These are phyloP conservation scores for Decapterus maruadsi DNA, from an alignment of 2,797 vertebrate species.

Conservation along the genomic window DNA sequence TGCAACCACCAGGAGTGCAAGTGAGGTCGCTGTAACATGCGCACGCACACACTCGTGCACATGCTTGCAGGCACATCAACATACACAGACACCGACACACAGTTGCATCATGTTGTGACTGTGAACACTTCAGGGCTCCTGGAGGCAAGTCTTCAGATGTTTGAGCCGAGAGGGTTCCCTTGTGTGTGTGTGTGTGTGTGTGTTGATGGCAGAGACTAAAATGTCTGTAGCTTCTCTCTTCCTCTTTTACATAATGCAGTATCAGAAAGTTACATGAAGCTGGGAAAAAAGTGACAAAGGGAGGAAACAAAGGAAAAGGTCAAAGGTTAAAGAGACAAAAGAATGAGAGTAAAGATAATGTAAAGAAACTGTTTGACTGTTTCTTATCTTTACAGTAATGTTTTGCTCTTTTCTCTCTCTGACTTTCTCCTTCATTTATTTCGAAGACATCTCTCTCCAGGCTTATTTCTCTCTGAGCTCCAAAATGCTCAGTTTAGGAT, in stretches of 20 bases:
- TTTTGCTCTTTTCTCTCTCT: not conserved
- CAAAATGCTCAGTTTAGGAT: not conserved
- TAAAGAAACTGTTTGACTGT: too few species aligned
- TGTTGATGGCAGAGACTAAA: constrained; percentile 17
- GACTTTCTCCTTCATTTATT: not conserved
- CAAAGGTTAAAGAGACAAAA: not conserved
- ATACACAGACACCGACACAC: not conserved
- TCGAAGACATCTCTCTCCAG: not conserved
- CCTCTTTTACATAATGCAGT: not conserved
- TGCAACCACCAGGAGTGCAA: constrained; percentile 21
- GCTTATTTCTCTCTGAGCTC: not conserved
- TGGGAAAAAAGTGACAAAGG: not conserved
- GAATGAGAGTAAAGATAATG: not conserved
- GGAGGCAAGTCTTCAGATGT: constrained; percentile 44
- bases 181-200: constrained; percentile 5
- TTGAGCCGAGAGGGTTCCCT: constrained; percentile 12
- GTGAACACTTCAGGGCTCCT: constrained; percentile 40
- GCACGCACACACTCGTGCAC: not conserved
- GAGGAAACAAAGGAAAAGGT: not conserved
- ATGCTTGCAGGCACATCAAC: not conserved
- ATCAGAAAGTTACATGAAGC: not conserved
- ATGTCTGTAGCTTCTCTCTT: not conserved
- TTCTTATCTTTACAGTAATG: not conserved
- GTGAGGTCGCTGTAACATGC: not conserved
- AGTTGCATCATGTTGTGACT: constrained; percentile 28